A percentile compares a stretch with the other conserved stretches of the same genome.
Evolutionary conservation across 2,113 vertebrate genomes (phyloP).

Genomic region (Desmodus rotundus): DNA sequence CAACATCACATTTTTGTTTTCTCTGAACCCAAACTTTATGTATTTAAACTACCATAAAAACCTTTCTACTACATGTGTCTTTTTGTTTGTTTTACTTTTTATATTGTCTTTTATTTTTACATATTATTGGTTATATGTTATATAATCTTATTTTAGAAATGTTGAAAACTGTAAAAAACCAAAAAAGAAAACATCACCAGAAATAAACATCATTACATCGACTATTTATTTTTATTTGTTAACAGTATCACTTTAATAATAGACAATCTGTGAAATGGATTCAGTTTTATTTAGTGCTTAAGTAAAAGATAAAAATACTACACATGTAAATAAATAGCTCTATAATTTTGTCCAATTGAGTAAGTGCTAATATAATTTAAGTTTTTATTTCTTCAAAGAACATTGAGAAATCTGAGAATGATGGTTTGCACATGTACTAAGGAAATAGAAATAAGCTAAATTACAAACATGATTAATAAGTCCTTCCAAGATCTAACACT

Average conservation of each 20-base stretch:
- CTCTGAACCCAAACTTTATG: neutral
- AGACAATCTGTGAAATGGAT: neutral
- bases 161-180: neutral
- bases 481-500: neutral
- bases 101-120: neutral
- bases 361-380: neutral
- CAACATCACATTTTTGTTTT: neutral
- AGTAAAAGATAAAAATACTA: neutral
- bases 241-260: neutral
- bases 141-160: neutral
- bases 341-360: neutral
- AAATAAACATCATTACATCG: neutral
- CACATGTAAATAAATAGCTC: neutral
- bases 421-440: neutral
- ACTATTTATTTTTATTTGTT: neutral
- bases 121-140: neutral
- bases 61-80: neutral
- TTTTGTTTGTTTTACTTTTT: neutral
- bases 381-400: conserved; percentile 5
- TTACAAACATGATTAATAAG: neutral
- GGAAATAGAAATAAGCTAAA: conserved; percentile 14
- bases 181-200: neutral
- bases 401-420: neutral
- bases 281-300: neutral
- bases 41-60: neutral